phyloP scores from a whole-genome alignment of 2,113 vertebrate species.

The Seriola rivoliana region DNA sequence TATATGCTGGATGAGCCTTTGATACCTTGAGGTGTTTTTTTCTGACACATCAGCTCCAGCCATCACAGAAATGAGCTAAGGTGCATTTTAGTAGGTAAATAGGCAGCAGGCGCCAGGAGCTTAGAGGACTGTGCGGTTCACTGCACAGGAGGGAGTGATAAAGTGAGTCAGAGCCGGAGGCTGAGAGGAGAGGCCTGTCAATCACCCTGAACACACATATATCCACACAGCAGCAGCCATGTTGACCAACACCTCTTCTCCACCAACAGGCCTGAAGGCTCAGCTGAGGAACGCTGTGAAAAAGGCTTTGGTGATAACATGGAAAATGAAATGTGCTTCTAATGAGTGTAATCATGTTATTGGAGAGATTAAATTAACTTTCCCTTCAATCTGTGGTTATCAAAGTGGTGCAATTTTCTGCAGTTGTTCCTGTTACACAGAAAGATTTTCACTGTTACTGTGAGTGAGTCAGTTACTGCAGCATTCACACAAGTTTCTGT shows the following conservation, averaged over 20 bases:
- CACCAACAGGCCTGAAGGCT: constrained; percentile 33
- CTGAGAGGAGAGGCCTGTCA: constrained; percentile 57
- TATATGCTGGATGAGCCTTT: constrained; percentile 64
- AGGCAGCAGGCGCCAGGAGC: constrained; percentile 59
- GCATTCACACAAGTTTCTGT: background rate
- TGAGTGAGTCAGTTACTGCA: background rate
- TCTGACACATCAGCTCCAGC: constrained; percentile 45
- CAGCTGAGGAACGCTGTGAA: constrained; percentile 39
- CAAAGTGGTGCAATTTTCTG: constrained; percentile 46
- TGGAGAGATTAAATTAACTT: constrained; percentile 63
- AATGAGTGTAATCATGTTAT: constrained; percentile 60
- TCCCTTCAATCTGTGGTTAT: constrained; percentile 62
- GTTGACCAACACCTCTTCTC: constrained; percentile 42
- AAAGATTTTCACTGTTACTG: constrained; percentile 13
- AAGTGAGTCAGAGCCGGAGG: constrained; percentile 41
- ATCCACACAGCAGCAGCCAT: background rate
- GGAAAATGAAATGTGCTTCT: constrained; percentile 65
- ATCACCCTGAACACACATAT: constrained; percentile 40
- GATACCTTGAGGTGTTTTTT: constrained; percentile 31
- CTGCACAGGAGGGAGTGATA: constrained; percentile 49
- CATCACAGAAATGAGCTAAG: constrained; percentile 61
- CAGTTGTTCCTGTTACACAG: constrained; percentile 41
- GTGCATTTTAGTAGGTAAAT: constrained; percentile 66
- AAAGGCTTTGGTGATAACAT: constrained; percentile 53
- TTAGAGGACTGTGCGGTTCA: constrained; percentile 60